Evolutionary conservation across 1,140 invertebrate species (phyloP).

Genomic region (Macrocentrus cingulum): DNA sequence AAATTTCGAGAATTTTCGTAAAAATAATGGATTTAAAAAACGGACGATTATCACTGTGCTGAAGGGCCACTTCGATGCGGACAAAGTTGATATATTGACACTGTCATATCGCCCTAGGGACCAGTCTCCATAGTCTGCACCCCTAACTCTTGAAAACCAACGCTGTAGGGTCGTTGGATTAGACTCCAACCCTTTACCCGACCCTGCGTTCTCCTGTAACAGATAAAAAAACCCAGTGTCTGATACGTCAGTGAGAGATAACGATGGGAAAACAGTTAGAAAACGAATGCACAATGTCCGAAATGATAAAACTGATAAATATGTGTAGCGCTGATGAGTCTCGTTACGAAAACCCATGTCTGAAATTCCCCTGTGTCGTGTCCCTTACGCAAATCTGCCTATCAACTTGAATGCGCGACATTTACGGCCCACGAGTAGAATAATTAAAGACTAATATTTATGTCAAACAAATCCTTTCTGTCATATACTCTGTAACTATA

Average conservation of each 20-base stretch:
- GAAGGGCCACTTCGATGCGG: not conserved
- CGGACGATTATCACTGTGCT: conserved; percentile 9
- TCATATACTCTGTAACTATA: no score
- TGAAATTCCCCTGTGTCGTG: no score
- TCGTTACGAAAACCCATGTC: no score
- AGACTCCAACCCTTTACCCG: conserved; percentile 44
- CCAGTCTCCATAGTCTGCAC: conserved; percentile 19
- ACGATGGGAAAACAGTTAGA: conserved; percentile 7
- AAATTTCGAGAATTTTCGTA: no score
- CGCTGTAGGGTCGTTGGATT: conserved; percentile 45
- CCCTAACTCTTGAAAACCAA: conserved; percentile 22
- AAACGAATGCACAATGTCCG: not conserved
- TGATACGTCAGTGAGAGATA: conserved; percentile 27
- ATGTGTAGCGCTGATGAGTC: no score
- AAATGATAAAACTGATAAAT: no score
- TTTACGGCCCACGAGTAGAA: no score
- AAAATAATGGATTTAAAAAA: not conserved
- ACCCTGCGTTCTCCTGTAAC: conserved; percentile 9
- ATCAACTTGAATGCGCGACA: no score
- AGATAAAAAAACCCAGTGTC: conserved; percentile 28
- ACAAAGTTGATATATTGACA: not conserved
- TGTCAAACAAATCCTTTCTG: no score
- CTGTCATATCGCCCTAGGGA: conserved; percentile 21
- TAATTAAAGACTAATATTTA: no score
- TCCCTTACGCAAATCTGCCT: no score